Evolutionary conservation across 2,797 vertebrate genomes (phyloP), one percentile per base, ranked within the genome.

Genomic region (Remorina albescens): DNA sequence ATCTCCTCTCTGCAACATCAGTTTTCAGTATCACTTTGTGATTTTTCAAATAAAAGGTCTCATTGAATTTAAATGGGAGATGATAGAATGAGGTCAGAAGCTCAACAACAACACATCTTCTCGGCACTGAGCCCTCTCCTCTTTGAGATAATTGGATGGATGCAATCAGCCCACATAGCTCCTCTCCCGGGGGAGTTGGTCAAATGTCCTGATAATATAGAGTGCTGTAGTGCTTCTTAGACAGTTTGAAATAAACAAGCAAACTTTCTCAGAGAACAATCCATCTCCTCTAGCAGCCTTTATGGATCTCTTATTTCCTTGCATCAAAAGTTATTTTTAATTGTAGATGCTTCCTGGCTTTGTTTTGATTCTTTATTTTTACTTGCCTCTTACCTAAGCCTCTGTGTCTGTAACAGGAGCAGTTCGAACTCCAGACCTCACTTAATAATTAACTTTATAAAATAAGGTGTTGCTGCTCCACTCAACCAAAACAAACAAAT

Each of bases 401-500:
- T 68, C 65, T 80, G 78, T 64, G 51, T 53, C n/a, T 28, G 82
- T 81, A 86, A 91, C 80, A 73, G 61, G 81, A 92, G 61, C n/a
- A 2, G 67, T 64, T 75, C 65, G 50, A 55, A 80, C 53, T 73
- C 23, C 55, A 65, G 39, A 71, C 56, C 58, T 69, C 34, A 36
- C 75, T 94, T 87, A 92, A 92, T 94, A 83, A 92, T 93, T 93
- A 81, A 93, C 85, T 76, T 64, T 49, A 58, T 49, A 3, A 76
- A 58, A 82, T 57, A 84, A 83, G 73, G 72, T 74, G 56, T 73
- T 74, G 50, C 67, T 71, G 58, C 67, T 81, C 78, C 57, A 60
- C 82, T 87, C 73, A 84, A 83, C 80, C 81, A 86, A 88, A 89
- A 86, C 85, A 92, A 91, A 89, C 16, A 6, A 0, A 8, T 1